A percentile compares a stretch with the other conserved stretches of the same genome.
phyloP scores from a whole-genome alignment of 1,140 invertebrate genomes.

The Drosophila pallidifrons region DNA sequence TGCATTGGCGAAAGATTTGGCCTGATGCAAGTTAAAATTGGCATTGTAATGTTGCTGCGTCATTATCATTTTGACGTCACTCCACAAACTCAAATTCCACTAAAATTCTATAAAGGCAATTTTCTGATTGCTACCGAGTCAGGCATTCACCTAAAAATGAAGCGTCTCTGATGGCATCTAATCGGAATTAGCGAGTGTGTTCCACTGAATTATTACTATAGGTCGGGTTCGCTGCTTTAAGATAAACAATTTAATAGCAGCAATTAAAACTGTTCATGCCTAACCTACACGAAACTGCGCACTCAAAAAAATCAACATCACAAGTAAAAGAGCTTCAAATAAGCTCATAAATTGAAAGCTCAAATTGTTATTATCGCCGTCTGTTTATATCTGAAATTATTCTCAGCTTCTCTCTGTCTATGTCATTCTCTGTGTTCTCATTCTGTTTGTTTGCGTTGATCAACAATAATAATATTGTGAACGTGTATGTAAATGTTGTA shows the following conservation, averaged over 20 bases:
- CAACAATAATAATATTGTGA: background rate
- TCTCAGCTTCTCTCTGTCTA: background rate
- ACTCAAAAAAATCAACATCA: background rate
- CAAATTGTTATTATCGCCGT: background rate
- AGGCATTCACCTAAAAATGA: constrained; percentile 59
- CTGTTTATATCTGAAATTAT: background rate
- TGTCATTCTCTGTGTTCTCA: background rate
- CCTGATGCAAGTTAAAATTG: constrained; percentile 85
- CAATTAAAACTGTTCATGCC: constrained; percentile 2
- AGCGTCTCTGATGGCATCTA: constrained; percentile 23
- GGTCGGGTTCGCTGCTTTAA: background rate
- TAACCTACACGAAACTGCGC: constrained; percentile 9
- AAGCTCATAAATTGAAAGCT: constrained; percentile 9
- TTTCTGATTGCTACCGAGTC: constrained; percentile 54
- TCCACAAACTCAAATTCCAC: constrained; percentile 59
- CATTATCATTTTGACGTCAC: constrained; percentile 55
- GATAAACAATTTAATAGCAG: background rate
- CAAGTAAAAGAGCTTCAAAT: constrained; percentile 4
- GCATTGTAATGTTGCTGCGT: constrained; percentile 62
- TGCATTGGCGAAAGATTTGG: constrained; percentile 86
- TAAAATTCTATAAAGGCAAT: constrained; percentile 40
- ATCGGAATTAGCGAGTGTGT: background rate
- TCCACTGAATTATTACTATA: constrained; percentile 14
- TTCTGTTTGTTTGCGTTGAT: background rate
- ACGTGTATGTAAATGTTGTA: background rate